Evolutionary conservation across 2,888 invertebrate species (phyloP), one percentile per base, ranked within the genome.

Genomic region (Coremacera marginata): DNA sequence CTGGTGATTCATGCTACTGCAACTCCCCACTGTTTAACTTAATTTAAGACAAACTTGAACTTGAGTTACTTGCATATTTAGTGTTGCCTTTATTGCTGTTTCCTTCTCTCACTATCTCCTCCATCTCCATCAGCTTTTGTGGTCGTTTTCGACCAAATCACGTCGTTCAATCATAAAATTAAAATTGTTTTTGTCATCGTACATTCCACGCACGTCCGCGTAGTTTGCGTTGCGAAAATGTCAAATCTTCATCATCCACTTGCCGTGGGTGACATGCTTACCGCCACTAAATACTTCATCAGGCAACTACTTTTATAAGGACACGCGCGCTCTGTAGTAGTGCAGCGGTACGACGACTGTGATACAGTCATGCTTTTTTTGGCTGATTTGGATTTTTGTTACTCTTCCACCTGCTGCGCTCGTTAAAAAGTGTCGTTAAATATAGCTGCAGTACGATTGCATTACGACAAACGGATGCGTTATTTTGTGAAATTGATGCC

Each of bases 371-470:
- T 75, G 19, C 7, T 49, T 67, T 65, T 37, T 37, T 34, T 37
- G 44, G 44, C 62, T 16, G 52, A 80, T 79, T 77, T 37, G 44
- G 74, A 55, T 78, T 84, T 87, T 85, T 85, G 86, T 84, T 82
- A 83, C 83, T 82, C 81, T 80, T 82, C 84, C 87, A 87, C 86
- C 85, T 86, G 87, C 82, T 85, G 81, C 82, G 79, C 49, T 19
- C 37, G 60, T 67, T 31, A 51, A n/a, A 71, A 52, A 14, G 5
- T 8, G 55, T 73, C 60, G 55, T 65, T 76, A 73, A 77, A 19
- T 62, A 74, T 60, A 37, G 68, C 60, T 67, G 75, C 72, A 63
- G 55, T 55, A 57, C 78, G 63, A 27, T 22, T 70, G 65, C 65
- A 57, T 81, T 22, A 63, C 55, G 52, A 34, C 37, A 37, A 11